These are phyloP conservation scores for Melikaiella ostensackeni DNA, from an alignment of 2,888 invertebrate genomes.

Conservation along the genomic window DNA sequence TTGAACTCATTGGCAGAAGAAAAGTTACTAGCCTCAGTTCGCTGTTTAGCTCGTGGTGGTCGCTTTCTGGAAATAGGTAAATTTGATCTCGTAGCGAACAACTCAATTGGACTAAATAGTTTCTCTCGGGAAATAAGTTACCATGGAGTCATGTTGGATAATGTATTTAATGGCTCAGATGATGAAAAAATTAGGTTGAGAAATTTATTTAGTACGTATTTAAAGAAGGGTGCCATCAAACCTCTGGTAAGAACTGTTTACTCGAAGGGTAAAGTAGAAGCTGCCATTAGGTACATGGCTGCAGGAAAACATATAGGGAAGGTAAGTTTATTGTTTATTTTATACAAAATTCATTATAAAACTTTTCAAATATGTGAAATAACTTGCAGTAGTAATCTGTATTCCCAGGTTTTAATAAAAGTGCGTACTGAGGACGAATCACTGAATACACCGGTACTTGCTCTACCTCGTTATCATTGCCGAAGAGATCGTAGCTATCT, in stretches of 20 bases:
- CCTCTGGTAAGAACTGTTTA: constrained; percentile 85
- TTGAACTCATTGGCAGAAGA: constrained; percentile 96
- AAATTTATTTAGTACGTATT: constrained; percentile 80
- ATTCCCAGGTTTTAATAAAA: constrained; percentile 65
- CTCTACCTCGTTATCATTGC: constrained; percentile 79
- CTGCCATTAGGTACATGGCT: constrained; percentile 84
- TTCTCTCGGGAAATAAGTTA: constrained; percentile 87
- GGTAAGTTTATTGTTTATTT: constrained; percentile 70
- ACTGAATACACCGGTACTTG: constrained; percentile 66
- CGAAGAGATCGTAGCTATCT: constrained; percentile 80
- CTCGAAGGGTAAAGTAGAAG: constrained; percentile 82
- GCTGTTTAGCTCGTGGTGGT: constrained; percentile 82
- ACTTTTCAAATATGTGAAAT: not conserved
- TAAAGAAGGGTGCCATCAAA: constrained; percentile 83
- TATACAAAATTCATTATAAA: not conserved
- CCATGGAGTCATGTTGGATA: constrained; percentile 88
- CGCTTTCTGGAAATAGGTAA: constrained; percentile 93
- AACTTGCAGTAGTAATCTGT: not conserved
- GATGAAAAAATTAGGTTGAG: constrained; percentile 80
- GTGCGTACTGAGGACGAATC: constrained; percentile 60
- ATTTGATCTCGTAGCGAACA: constrained; percentile 86
- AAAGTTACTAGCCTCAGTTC: constrained; percentile 86
- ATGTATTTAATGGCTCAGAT: constrained; percentile 79
- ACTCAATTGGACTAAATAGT: constrained; percentile 81
- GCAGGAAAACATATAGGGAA: constrained; percentile 91